Conservation (phyloP, 2,113 vertebrate species). For the Epinephelus moara region DNA sequence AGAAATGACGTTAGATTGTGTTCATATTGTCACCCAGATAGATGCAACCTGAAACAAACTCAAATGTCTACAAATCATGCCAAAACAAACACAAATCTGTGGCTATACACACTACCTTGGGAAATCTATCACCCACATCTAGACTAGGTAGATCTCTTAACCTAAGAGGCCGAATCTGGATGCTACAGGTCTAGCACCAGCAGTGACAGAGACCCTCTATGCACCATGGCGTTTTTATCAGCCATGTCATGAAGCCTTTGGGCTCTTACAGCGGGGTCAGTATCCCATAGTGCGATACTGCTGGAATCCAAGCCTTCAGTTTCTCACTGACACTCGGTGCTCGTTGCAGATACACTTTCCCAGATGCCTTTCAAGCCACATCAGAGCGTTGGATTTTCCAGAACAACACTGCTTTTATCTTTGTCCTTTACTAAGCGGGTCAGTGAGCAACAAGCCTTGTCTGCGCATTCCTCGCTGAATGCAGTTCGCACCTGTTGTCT, state of each 20-base stretch:
- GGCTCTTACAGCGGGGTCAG: slow-evolving; percentile 2
- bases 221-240: slow-evolving; percentile 2
- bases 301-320: slow-evolving; percentile 16
- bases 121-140: neutral
- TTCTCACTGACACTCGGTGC: slow-evolving; percentile 30
- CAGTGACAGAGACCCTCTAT: slow-evolving; percentile 1
- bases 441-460: slow-evolving; percentile 45
- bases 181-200: neutral
- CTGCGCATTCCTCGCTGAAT: slow-evolving; percentile 53
- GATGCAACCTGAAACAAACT: neutral
- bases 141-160: neutral
- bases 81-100: neutral
- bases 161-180: slow-evolving; percentile 4
- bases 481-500: slow-evolving; percentile 66
- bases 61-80: neutral
- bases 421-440: slow-evolving; percentile 36
- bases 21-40: neutral
- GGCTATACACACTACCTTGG: neutral
- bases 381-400: slow-evolving; percentile 48
- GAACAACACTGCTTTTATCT: slow-evolving; percentile 63
- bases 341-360: slow-evolving; percentile 35
- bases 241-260: slow-evolving; percentile 1
- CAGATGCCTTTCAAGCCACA: slow-evolving; percentile 59
- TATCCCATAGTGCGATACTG: slow-evolving; percentile 25
- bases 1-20: neutral